These are phyloP conservation scores for Leptura quadrifasciata DNA, from an alignment of 2,888 invertebrate genomes.

Conservation along the genomic window DNA sequence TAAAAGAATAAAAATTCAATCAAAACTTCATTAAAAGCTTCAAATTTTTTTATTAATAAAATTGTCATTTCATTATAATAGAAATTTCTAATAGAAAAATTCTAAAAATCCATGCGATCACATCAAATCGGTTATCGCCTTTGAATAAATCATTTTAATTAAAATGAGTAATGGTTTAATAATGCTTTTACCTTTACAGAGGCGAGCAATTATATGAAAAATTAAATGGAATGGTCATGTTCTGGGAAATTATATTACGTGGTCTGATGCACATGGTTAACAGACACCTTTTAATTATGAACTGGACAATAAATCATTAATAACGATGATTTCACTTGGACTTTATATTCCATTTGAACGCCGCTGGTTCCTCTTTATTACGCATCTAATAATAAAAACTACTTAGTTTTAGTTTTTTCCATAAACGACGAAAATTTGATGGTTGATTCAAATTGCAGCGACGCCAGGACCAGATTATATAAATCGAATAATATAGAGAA, in stretches of 20 bases:
- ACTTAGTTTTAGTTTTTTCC: background rate
- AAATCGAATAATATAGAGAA: too few species aligned
- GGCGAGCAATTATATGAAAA: slow-evolving; percentile 19
- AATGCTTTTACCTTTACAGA: background rate
- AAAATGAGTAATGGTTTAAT: background rate
- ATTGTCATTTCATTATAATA: too few species aligned
- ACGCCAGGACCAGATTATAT: too few species aligned
- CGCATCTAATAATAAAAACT: background rate
- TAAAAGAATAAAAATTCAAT: too few species aligned
- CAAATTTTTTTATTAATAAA: too few species aligned
- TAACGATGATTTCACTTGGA: background rate
- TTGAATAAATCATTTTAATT: background rate
- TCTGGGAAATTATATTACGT: slow-evolving; percentile 27
- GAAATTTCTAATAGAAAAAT: too few species aligned
- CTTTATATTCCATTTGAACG: background rate
- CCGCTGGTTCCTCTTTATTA: background rate
- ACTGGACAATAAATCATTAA: slow-evolving; percentile 15
- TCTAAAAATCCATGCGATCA: background rate
- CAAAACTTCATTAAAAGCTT: too few species aligned
- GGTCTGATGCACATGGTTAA: slow-evolving; percentile 27
- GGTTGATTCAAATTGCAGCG: too few species aligned
- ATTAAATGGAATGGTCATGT: slow-evolving; percentile 20
- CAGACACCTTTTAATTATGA: slow-evolving; percentile 12
- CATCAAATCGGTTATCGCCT: background rate
- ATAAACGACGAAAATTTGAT: too few species aligned